Evolutionary conservation across 2,797 vertebrate species (phyloP), one percentile per base, ranked within the genome.

Genomic region (Danio kyathit): DNA sequence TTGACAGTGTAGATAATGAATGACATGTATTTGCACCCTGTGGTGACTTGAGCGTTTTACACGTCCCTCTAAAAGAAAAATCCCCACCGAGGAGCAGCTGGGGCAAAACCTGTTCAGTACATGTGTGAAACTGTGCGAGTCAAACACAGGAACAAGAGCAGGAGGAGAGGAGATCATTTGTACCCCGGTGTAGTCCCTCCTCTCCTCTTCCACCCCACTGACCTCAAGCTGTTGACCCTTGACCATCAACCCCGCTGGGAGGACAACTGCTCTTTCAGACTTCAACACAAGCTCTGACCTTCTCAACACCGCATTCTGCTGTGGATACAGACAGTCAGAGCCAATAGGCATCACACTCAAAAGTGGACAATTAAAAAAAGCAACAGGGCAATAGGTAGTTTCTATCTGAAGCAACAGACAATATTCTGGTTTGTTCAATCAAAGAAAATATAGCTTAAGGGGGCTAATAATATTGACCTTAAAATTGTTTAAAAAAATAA

Each of bases 61-160:
- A 59, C 74, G 43, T 79, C 44, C 11, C 63, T 69, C 83, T 87
- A 82, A 86, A 84, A 85, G n/a, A n/a, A n/a, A 89, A 87, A 80
- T 3, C 82, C 89, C 87, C 7, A 87, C 88, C 88, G 90, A 77
- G 88, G 77, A 86, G 87, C 91, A 92, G 90, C 91, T 90, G 91
- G 87, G 82, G 84, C 83, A 49, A 83, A 83, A 87, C 85, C 89
- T 91, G 91, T 83, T 81, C 82, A 77, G 51, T 86, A 59, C 87
- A 79, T 16, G 74, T 85, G 70, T 13, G 11, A 67, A 81, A 66
- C 13, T 16, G 85, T 38, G 13, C 17, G 4, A 56, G 49, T 56
- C 59, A 19, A 79, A 80, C 67, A 64, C 71, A 74, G 44, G 52
- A 84, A 43, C 52, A 81, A 80, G 84, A 40, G 72, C 74, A 57